phyloP scores from a whole-genome alignment of 2,888 invertebrate genomes.

The Oconnorella tubifera region DNA sequence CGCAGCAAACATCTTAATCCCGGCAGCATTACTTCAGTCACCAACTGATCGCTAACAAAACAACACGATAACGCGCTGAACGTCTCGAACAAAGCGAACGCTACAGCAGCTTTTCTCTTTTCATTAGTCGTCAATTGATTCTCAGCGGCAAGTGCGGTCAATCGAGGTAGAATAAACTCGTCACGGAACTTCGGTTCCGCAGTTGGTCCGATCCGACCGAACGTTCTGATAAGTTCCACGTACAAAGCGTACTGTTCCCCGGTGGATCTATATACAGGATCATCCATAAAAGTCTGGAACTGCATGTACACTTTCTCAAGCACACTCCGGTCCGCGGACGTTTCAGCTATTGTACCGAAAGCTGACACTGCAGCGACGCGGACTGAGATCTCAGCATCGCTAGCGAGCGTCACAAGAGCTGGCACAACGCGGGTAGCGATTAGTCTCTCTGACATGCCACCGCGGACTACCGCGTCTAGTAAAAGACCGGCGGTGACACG shows the following conservation, averaged over 20 bases:
- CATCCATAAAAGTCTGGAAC: conserved; percentile 56
- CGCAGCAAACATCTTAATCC: conserved; percentile 52
- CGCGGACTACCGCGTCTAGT: conserved; percentile 60
- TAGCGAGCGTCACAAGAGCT: conserved; percentile 69
- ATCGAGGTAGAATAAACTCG: conserved; percentile 65
- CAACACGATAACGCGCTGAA: conserved; percentile 62
- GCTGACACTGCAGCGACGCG: conserved; percentile 65
- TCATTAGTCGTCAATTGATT: conserved; percentile 62
- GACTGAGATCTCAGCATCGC: conserved; percentile 67
- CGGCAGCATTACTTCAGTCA: conserved; percentile 55
- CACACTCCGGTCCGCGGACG: conserved; percentile 56
- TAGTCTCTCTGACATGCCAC: conserved; percentile 61
- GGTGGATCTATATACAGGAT: conserved; percentile 45
- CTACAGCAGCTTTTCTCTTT: conserved; percentile 62
- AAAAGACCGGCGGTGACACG: conserved; percentile 64
- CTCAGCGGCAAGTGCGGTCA: conserved; percentile 62
- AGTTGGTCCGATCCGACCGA: conserved; percentile 64
- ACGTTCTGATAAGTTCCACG: conserved; percentile 63
- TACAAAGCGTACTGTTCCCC: conserved; percentile 57
- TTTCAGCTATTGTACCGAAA: conserved; percentile 63
- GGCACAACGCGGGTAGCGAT: conserved; percentile 65
- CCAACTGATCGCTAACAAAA: conserved; percentile 55
- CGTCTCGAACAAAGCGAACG: conserved; percentile 65
- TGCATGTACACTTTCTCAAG: conserved; percentile 57
- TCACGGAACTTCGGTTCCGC: conserved; percentile 64